Evolutionary conservation across 2,888 invertebrate genomes (phyloP), one percentile per base, ranked within the genome.

Genomic region (Amphipoea oculea): DNA sequence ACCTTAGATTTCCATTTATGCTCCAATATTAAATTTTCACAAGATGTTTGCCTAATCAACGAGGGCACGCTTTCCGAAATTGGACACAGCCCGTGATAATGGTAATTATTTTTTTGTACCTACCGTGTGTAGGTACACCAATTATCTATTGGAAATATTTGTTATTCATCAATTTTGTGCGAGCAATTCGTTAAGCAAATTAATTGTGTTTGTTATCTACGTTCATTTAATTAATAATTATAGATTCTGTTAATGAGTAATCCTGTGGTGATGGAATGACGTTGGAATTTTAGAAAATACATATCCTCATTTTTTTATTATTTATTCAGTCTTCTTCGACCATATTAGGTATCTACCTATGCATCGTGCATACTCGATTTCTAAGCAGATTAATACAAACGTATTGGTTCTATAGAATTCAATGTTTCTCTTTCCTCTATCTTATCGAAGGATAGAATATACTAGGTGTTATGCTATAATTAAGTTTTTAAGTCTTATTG

Each of bases 131-230:
- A 65, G 63, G 73, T 65, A 76, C 36, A 78, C 76, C 81, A 88
- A 88, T 88, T 84, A 86, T 70, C 80, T 84, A 62, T 57, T 57
- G 81, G 76, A 84, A 88, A 88, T 87, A 87, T 88, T 88, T 87
- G 83, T 68, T 72, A 63, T 76, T 78, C 76, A 82, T 79, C 82
- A 82, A 78, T 82, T 88, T 81, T 78, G 70, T 63, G 70, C 67
- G 69, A 78, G 68, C 45, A 36, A 71, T 76, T 76, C 70, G 48
- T 60, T 73, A 42, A 45, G 51, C 54, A 70, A 78, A 83, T 78
- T 70, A 62, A 81, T 74, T 76, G 63, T 69, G 70, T 68, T 77
- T 83, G 83, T 63, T 73, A 12, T 29, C 29, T 60, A 17, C 17
- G 57, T 71, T 57, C 14, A 71, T 78, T 73, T 57, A 77, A 29